phyloP scores from a whole-genome alignment of 1,140 invertebrate species.

The Harpegnathos saltator region DNA sequence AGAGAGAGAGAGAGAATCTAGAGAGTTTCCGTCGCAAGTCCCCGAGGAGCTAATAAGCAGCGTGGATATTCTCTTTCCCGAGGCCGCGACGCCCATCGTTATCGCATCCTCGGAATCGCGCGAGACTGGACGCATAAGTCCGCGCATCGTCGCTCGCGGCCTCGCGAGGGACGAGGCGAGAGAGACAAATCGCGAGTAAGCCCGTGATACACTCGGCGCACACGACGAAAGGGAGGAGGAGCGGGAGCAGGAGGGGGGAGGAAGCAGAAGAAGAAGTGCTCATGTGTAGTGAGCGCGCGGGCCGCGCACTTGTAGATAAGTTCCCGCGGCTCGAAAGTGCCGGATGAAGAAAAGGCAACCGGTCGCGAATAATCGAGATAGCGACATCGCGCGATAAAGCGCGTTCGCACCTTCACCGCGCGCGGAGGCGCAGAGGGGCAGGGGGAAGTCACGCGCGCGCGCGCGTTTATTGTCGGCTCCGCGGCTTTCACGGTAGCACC shows the following conservation, averaged over 20 bases:
- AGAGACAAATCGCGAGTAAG: constrained; percentile 36
- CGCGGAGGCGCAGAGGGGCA: constrained; percentile 12
- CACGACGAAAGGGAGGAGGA: neutral
- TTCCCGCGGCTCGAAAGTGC: constrained; percentile 3
- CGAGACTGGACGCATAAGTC: constrained; percentile 40
- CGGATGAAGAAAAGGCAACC: constrained; percentile 22
- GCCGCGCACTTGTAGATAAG: constrained; percentile 19
- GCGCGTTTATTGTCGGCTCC: too few species aligned
- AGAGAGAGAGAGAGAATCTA: neutral
- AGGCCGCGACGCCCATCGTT: neutral
- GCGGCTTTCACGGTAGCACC: too few species aligned
- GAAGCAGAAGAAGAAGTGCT: neutral
- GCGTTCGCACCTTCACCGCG: constrained; percentile 33
- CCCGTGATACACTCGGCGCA: neutral
- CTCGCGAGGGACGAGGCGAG: constrained; percentile 13
- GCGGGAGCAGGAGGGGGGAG: too few species aligned
- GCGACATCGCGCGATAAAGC: constrained; percentile 19
- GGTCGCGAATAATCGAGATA: constrained; percentile 37
- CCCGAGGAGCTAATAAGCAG: constrained; percentile 15
- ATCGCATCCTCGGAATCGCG: constrained; percentile 22
- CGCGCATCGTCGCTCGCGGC: constrained; percentile 24
- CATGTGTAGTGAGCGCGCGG: neutral
- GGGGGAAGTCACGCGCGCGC: neutral
- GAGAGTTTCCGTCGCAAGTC: neutral
- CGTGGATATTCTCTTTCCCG: neutral